Evolutionary conservation across 2,113 vertebrate species (phyloP), one percentile per base, ranked within the genome.

Genomic region (Cromileptes altivelis): DNA sequence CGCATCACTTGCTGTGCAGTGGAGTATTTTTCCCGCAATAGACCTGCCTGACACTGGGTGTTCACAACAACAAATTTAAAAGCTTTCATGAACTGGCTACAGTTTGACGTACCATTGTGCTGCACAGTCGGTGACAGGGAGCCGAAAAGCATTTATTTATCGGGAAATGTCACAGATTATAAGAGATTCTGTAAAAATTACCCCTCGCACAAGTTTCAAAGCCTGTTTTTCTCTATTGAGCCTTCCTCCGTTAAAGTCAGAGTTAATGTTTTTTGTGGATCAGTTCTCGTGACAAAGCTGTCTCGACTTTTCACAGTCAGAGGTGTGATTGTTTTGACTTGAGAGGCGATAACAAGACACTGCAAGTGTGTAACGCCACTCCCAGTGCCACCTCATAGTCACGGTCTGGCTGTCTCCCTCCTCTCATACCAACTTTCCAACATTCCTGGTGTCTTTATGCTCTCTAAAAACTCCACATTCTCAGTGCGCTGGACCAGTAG

Each of bases 361-460:
- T 67, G 42, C 23, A 11, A 65, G 55, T 62, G 73, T 56, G 78
- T 56, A 57, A 77, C 75, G 27, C 79, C 72, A 37, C 75, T 80
- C 80, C 52, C 79, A 77, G 70, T 5, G 49, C 53, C 56, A 13
- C 58, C 52, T 57, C 70, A 3, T 2, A 73, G 49, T 79, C 79
- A 56, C 63, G 75, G 64, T 60, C 70, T 57, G 61, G 3, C 18
- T 30, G 18, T 21, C 56, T 80, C 60, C 0, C 40, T 71, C 60
- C 42, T 76, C 62, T 78, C 81, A 21, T 21, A 62, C 61, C 15
- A 12, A 67, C 77, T 82, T 70, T 68, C 58, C 83, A 56, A 75
- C 90, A 92, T 94, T 92, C 89, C 91, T 89, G 70, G 37, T 63
- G 82, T 75, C 90, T 85, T 70, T 50, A 47, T 80, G 81, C 80